Percentiles rank a stretch among this genome's conserved stretches.
phyloP scores from a whole-genome alignment of 2,113 vertebrate species.

The Climacteris rufus region DNA sequence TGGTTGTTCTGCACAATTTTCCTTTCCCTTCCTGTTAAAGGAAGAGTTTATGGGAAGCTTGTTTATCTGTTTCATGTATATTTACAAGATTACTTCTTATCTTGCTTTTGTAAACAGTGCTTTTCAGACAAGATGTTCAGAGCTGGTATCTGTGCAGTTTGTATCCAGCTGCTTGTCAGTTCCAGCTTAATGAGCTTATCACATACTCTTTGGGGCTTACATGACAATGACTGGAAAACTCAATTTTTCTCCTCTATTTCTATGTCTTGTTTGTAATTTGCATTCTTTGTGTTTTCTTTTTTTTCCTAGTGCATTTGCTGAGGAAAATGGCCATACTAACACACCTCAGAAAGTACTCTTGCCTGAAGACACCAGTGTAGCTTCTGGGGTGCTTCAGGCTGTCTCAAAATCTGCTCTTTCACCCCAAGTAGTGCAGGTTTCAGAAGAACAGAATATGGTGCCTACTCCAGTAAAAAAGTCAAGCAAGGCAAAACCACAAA shows the following conservation, averaged over 20 bases:
- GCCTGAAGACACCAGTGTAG: constrained; percentile 56
- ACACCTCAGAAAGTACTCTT: constrained; percentile 69
- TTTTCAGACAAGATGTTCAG: constrained; percentile 9
- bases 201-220: background rate
- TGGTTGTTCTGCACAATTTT: background rate
- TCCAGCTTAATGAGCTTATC: constrained; percentile 18
- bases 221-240: background rate
- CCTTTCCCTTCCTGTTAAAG: background rate
- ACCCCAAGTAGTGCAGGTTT: constrained; percentile 40
- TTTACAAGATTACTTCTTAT: constrained; percentile 39
- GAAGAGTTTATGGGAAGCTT: background rate
- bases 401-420: constrained; percentile 63
- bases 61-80: constrained; percentile 28
- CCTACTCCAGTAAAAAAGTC: constrained; percentile 76
- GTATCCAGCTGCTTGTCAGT: constrained; percentile 4
- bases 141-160: constrained; percentile 20
- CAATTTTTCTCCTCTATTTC: background rate
- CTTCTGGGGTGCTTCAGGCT: constrained; percentile 51
- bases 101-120: background rate
- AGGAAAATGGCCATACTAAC: constrained; percentile 78
- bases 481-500: constrained; percentile 83
- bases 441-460: constrained; percentile 72
- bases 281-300: constrained; percentile 23
- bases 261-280: background rate
- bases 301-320: constrained; percentile 60